phyloP scores from a whole-genome alignment of 1,140 invertebrate genomes.

The Popillia japonica region DNA sequence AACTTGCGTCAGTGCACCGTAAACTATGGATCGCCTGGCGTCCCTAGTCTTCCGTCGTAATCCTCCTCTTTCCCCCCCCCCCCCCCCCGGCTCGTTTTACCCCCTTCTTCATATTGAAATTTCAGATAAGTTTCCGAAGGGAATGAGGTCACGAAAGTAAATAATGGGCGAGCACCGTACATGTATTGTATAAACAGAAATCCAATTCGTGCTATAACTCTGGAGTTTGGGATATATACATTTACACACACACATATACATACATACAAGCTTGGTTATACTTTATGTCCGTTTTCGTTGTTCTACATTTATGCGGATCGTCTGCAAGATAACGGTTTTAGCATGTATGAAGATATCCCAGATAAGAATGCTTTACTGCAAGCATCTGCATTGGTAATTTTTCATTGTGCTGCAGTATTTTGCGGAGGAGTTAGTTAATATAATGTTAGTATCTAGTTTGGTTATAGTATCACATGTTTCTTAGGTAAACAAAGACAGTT shows the following conservation, averaged over 20 bases:
- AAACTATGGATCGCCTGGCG: neutral
- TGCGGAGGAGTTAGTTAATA: too few relatives aligned
- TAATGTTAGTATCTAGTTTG: too few relatives aligned
- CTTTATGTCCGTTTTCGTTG: neutral
- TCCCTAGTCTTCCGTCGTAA: neutral
- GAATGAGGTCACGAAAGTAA: slow-evolving; percentile 28
- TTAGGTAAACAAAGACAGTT: too few relatives aligned
- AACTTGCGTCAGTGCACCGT: slow-evolving; percentile 15
- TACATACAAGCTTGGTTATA: too few relatives aligned
- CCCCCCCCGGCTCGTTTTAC: neutral
- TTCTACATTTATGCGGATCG: neutral
- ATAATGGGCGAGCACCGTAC: slow-evolving; percentile 18
- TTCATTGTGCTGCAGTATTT: too few relatives aligned
- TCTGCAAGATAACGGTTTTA: neutral
- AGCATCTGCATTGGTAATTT: too few relatives aligned
- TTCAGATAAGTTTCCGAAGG: slow-evolving; percentile 23
- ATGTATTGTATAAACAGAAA: slow-evolving; percentile 28
- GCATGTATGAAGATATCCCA: neutral
- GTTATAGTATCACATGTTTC: too few relatives aligned
- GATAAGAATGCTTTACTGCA: too few relatives aligned
- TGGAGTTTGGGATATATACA: neutral
- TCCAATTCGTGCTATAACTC: neutral
- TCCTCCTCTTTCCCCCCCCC: neutral
- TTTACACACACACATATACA: too few relatives aligned
- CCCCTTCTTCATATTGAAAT: slow-evolving; percentile 6